phyloP scores from a whole-genome alignment of 2,797 vertebrate genomes.

The Fratercula arctica region DNA sequence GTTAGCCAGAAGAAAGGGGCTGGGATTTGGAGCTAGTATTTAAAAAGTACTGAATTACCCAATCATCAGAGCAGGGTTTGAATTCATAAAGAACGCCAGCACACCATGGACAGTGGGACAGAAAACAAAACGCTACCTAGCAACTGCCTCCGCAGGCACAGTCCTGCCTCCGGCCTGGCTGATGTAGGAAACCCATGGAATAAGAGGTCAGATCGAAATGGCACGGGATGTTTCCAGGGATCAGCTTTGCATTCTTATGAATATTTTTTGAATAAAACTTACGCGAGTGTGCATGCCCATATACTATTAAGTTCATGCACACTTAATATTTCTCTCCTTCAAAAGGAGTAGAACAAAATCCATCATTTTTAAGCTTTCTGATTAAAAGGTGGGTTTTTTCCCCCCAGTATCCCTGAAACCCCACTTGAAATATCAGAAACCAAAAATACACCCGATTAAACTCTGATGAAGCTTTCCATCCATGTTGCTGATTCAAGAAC shows the following conservation, averaged over 20 bases:
- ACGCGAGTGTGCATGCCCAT: accelerated
- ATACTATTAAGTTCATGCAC: background rate
- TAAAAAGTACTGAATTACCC: background rate
- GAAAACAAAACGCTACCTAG: background rate
- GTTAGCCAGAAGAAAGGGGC: background rate
- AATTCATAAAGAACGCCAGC: background rate
- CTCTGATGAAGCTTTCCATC: background rate
- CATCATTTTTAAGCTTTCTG: background rate
- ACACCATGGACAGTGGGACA: accelerated
- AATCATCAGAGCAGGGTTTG: background rate
- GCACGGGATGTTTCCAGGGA: background rate
- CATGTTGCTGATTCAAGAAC: background rate
- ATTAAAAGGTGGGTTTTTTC: background rate
- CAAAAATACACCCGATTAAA: background rate
- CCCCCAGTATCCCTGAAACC: background rate
- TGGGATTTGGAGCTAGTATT: background rate
- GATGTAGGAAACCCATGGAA: background rate
- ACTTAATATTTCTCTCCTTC: background rate
- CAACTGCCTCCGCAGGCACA: background rate
- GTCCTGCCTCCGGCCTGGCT: background rate
- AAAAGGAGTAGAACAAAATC: background rate
- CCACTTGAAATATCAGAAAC: background rate
- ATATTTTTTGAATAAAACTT: background rate
- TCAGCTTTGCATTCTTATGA: background rate
- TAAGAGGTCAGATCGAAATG: background rate